A percentile compares a stretch with the other conserved stretches of the same genome.
phyloP scores from a whole-genome alignment of 2,888 invertebrate species.

The Ochropacha duplaris region DNA sequence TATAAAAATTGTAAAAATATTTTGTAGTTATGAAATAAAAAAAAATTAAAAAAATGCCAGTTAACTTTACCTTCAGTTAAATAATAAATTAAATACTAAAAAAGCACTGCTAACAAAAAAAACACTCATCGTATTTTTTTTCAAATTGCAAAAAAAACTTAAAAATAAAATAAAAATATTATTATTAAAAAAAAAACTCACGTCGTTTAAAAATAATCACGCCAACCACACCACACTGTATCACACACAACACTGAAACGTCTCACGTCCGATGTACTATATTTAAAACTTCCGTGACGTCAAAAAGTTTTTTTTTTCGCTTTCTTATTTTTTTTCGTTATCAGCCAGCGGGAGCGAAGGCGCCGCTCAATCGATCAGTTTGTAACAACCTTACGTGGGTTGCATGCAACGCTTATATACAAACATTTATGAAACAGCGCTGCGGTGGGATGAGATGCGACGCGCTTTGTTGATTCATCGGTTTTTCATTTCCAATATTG shows the following conservation, averaged over 20 bases:
- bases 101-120: no score
- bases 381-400: conserved; percentile 34
- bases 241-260: conserved; percentile 42
- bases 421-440: conserved; percentile 36
- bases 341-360: neutral
- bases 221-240: conserved; percentile 40
- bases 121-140: no score
- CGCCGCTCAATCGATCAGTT: conserved; percentile 1
- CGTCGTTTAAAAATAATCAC: conserved; percentile 17
- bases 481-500: neutral
- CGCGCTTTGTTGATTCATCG: neutral
- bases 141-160: neutral
- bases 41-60: neutral
- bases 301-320: neutral
- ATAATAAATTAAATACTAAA: no score
- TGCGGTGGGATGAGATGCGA: no score
- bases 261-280: neutral
- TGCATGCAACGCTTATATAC: conserved; percentile 34
- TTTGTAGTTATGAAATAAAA: neutral
- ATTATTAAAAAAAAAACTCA: conserved; percentile 23
- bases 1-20: neutral
- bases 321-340: neutral
- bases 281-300: conserved; percentile 1
- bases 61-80: no score
- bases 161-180: neutral